Percentiles rank a stretch among this genome's conserved stretches.
Conservation (phyloP, 2,113 vertebrate genomes). For the Cavia aperea region DNA sequence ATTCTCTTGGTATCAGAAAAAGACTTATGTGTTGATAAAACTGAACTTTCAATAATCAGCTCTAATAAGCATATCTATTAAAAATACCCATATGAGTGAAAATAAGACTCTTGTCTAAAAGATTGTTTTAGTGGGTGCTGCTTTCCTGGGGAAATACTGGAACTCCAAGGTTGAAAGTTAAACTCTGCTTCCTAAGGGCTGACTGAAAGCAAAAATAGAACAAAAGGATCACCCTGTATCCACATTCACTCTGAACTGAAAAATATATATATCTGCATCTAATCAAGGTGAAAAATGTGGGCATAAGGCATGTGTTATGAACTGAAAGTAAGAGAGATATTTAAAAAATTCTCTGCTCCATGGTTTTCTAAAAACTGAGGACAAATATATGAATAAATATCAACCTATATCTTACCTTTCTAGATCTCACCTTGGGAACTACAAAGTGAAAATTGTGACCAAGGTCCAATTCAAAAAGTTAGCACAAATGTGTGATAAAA, state of each 20-base stretch:
- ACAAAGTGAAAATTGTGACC: neutral
- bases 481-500: neutral
- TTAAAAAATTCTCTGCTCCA: neutral
- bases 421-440: neutral
- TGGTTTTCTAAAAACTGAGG: neutral
- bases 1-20: constrained; percentile 6
- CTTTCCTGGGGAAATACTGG: neutral
- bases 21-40: constrained; percentile 27
- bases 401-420: neutral
- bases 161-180: neutral
- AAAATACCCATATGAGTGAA: neutral
- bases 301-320: neutral
- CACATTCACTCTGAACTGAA: neutral
- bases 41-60: neutral
- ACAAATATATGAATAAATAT: neutral
- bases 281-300: neutral
- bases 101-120: neutral
- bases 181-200: constrained; percentile 3
- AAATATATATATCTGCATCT: neutral
- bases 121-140: neutral
- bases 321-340: neutral
- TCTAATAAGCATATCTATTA: neutral
- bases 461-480: neutral
- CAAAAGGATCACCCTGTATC: neutral
- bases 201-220: neutral